Evolutionary conservation across 2,888 invertebrate genomes (phyloP).

Genomic region (Philonicus albiceps): DNA sequence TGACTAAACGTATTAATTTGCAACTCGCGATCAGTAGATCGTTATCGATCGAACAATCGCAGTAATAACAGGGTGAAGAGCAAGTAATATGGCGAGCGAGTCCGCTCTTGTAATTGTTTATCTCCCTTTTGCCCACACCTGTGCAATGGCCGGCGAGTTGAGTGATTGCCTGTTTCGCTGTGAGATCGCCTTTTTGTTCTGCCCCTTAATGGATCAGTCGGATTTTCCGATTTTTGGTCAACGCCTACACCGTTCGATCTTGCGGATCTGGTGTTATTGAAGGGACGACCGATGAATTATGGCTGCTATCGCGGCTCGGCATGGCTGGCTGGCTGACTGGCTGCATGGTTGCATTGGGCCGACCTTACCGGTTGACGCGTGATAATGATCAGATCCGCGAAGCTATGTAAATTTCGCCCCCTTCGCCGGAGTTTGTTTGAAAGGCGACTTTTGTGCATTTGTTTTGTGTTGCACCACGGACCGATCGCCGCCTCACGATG

Average conservation of each 20-base stretch:
- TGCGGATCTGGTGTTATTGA: slow-evolving; percentile 8
- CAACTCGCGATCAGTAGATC: slow-evolving; percentile 24
- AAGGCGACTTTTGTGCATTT: background rate
- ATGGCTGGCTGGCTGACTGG: background rate
- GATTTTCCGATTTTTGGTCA: slow-evolving; percentile 33
- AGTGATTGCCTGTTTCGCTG: background rate
- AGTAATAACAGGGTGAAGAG: slow-evolving; percentile 38
- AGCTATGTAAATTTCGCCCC: slow-evolving; percentile 16
- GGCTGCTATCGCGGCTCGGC: slow-evolving; percentile 2
- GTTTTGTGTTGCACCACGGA: background rate
- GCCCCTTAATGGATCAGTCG: slow-evolving; percentile 29
- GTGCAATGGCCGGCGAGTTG: slow-evolving; percentile 19
- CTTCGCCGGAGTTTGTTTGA: background rate
- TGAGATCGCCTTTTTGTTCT: background rate
- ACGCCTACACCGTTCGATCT: slow-evolving; percentile 27
- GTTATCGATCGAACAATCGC: slow-evolving; percentile 38
- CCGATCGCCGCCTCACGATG: background rate
- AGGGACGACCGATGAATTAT: slow-evolving; percentile 37
- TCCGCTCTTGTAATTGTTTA: slow-evolving; percentile 20
- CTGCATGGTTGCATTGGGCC: background rate
- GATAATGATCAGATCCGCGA: slow-evolving; percentile 26
- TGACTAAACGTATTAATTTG: slow-evolving; percentile 40
- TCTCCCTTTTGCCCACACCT: slow-evolving; percentile 39
- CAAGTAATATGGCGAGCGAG: slow-evolving; percentile 13
- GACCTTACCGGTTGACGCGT: slow-evolving; percentile 29